Evolutionary conservation across 2,888 invertebrate species (phyloP).

Genomic region (Volucella zonaria): DNA sequence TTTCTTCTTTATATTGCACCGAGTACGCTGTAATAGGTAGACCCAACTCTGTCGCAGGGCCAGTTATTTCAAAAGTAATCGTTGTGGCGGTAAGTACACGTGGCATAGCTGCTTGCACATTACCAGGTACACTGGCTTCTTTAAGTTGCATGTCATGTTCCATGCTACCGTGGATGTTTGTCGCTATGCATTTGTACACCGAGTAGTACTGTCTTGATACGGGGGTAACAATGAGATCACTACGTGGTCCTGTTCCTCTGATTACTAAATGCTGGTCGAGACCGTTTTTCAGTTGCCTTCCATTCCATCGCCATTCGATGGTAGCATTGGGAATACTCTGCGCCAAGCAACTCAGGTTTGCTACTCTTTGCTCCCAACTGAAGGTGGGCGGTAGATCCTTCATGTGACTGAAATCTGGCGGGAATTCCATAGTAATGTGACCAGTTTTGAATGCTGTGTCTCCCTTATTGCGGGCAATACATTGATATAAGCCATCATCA

Average conservation of each 20-base stretch:
- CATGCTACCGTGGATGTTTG: constrained; percentile 88
- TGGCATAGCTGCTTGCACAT: constrained; percentile 86
- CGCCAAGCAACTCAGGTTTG: constrained; percentile 94
- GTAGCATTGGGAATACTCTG: constrained; percentile 95
- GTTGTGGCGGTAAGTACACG: constrained; percentile 91
- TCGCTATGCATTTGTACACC: constrained; percentile 91
- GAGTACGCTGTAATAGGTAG: constrained; percentile 89
- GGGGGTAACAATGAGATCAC: constrained; percentile 88
- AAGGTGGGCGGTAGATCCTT: constrained; percentile 89
- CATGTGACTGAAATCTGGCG: constrained; percentile 90
- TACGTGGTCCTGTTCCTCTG: constrained; percentile 88
- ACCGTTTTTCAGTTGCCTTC: constrained; percentile 83
- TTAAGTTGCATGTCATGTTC: constrained; percentile 88
- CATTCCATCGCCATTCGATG: constrained; percentile 90
- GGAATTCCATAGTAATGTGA: constrained; percentile 91
- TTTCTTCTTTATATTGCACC: constrained; percentile 89
- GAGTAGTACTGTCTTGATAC: constrained; percentile 87
- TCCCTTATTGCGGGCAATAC: constrained; percentile 91
- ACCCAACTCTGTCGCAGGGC: constrained; percentile 89
- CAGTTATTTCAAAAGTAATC: constrained; percentile 90
- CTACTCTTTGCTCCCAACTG: constrained; percentile 91
- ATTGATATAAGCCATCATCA: constrained; percentile 95
- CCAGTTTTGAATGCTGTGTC: constrained; percentile 90
- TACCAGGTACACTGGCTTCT: constrained; percentile 88
- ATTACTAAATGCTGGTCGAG: constrained; percentile 84